These are phyloP conservation scores for Onychomys torridus DNA, from an alignment of 2,797 vertebrate species.

Conservation along the genomic window DNA sequence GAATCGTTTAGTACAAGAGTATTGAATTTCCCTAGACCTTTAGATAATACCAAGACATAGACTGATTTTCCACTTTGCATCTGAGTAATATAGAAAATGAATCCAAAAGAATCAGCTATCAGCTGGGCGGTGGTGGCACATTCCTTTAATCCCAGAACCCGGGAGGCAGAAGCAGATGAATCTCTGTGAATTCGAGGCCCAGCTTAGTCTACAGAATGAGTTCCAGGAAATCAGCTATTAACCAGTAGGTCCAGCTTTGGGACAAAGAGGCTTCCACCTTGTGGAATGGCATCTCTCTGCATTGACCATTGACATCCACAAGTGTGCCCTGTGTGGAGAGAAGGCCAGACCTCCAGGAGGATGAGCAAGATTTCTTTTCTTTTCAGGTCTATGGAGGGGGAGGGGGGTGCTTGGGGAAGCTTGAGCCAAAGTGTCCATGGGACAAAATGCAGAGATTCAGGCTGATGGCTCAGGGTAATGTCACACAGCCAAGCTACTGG, in stretches of 20 bases:
- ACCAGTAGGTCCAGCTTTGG: background rate
- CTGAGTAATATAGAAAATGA: background rate
- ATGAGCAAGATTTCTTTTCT: background rate
- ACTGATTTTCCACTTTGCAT: background rate
- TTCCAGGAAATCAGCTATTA: background rate
- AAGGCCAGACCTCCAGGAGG: background rate
- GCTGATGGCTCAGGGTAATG: background rate
- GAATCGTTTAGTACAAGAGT: background rate
- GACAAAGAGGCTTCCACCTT: background rate
- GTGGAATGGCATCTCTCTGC: background rate
- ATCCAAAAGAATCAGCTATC: background rate
- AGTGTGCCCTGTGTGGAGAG: background rate
- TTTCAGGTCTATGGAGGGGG: background rate
- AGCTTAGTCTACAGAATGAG: background rate
- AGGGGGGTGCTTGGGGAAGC: background rate
- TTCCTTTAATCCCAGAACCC: background rate
- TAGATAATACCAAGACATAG: background rate
- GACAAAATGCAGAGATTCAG: background rate
- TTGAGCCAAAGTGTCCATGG: accelerated
- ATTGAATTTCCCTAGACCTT: background rate
- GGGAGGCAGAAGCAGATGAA: background rate
- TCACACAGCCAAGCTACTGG: background rate
- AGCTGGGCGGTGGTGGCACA: background rate
- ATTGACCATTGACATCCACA: background rate
- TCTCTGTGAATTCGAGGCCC: background rate